Evolutionary conservation across 1,140 invertebrate species (phyloP).

Genomic region (Drosophila busckii): DNA sequence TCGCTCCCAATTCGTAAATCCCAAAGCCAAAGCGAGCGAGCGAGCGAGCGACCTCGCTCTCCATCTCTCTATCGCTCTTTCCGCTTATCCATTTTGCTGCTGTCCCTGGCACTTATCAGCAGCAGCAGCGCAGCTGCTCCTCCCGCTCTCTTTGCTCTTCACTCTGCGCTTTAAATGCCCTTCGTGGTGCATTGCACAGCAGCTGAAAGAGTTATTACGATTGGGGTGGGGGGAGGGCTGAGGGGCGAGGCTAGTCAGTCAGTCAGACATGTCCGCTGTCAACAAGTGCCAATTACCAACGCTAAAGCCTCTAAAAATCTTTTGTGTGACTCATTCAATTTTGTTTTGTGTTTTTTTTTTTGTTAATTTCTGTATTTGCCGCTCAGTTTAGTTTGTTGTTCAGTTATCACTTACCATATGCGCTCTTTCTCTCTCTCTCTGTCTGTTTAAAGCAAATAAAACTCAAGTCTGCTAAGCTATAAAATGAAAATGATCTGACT

Average conservation of each 20-base stretch:
- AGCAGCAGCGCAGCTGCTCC: not conserved
- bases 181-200: slow-evolving; percentile 53
- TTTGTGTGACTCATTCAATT: slow-evolving; percentile 32
- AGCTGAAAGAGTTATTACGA: slow-evolving; percentile 3
- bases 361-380: too few species aligned
- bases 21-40: too few species aligned
- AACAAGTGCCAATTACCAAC: slow-evolving; percentile 39
- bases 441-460: too few species aligned
- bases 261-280: slow-evolving; percentile 18
- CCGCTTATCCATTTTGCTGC: slow-evolving; percentile 17
- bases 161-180: slow-evolving; percentile 8
- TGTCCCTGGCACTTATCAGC: slow-evolving; percentile 27
- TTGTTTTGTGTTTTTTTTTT: too few species aligned
- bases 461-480: too few species aligned
- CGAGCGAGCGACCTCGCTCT: slow-evolving; percentile 25
- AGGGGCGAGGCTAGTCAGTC: not conserved
- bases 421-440: too few species aligned
- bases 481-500: too few species aligned
- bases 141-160: not conserved
- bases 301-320: slow-evolving; percentile 27
- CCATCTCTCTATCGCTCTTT: slow-evolving; percentile 3
- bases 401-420: too few species aligned
- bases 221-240: not conserved
- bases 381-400: too few species aligned
- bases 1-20: too few species aligned